Percentiles rank a stretch among this genome's conserved stretches.
Conservation (phyloP, 2,797 vertebrate species). For the Monodelphis domestica region DNA sequence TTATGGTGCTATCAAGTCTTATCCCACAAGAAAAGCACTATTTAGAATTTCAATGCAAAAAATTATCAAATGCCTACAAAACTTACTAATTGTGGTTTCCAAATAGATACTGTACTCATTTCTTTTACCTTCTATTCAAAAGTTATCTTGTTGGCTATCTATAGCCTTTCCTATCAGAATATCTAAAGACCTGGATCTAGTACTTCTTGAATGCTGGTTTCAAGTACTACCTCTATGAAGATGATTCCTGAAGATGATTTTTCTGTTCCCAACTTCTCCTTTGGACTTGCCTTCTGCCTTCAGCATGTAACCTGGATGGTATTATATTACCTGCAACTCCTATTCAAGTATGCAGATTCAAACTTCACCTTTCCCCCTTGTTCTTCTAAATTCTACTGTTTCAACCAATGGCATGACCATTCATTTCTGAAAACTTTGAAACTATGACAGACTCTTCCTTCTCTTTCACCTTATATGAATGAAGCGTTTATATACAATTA, state of each 20-base stretch:
- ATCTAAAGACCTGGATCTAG: not conserved
- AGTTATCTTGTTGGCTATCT: not conserved
- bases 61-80: not conserved
- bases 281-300: not conserved
- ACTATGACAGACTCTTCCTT: not conserved
- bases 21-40: not conserved
- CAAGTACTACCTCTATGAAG: not conserved
- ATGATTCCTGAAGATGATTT: not conserved
- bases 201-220: not conserved
- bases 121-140: not conserved
- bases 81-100: no score
- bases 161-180: not conserved
- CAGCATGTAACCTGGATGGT: not conserved
- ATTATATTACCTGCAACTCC: not conserved
- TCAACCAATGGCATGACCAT: not conserved
- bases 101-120: not conserved
- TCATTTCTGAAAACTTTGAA: not conserved
- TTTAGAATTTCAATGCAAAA: not conserved
- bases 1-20: slow-evolving; percentile 2
- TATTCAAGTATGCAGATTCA: not conserved
- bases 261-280: not conserved
- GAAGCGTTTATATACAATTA: not conserved
- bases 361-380: not conserved
- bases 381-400: not conserved
- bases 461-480: not conserved